phyloP scores from a whole-genome alignment of 2,797 vertebrate species.

The Psittacula derbiana region DNA sequence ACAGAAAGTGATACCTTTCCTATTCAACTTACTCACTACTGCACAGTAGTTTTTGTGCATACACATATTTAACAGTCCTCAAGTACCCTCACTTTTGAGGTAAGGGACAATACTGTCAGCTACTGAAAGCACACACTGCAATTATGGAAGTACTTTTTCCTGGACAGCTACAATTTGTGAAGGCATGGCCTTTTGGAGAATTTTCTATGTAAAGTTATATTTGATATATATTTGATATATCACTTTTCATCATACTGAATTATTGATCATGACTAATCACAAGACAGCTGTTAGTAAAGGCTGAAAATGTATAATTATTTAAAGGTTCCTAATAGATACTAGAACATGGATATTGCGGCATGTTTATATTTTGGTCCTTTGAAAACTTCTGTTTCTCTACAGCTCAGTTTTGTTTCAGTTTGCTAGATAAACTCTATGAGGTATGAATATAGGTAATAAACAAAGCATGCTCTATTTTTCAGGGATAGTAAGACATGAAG shows the following conservation, averaged over 20 bases:
- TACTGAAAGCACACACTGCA: not conserved
- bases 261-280: not conserved
- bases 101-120: not conserved
- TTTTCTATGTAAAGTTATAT: not conserved
- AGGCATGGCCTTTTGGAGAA: not conserved
- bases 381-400: not conserved
- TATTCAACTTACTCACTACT: not conserved
- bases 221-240: not conserved
- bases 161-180: not conserved
- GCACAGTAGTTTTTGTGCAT: not conserved
- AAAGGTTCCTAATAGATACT: not conserved
- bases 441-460: not conserved
- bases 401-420: not conserved
- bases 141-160: not conserved
- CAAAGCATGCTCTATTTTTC: not conserved
- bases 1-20: not conserved
- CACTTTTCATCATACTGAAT: not conserved
- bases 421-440: not conserved
- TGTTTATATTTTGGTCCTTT: not conserved
- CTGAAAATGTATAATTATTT: not conserved
- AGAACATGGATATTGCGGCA: not conserved
- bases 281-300: not conserved
- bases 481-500: not conserved
- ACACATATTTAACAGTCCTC: not conserved
- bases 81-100: not conserved